Percentiles rank a stretch among this genome's conserved stretches.
Conservation (phyloP, 1,140 invertebrate species). For the Brachionus asplanchnoidis region DNA sequence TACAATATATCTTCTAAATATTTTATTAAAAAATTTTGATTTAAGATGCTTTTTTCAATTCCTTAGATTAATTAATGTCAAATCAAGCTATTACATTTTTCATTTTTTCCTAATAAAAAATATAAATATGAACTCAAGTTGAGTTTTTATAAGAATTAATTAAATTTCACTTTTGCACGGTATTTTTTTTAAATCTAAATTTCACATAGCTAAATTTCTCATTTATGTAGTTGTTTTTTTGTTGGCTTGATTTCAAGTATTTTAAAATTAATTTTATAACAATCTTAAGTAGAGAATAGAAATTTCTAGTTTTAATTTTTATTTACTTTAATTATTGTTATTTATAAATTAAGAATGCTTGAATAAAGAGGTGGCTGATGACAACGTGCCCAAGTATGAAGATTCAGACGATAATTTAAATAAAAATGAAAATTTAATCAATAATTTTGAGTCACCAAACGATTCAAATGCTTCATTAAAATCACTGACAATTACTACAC, state of each 20-base stretch:
- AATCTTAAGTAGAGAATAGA: background rate
- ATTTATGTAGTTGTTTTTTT: too few species aligned
- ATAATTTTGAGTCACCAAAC: background rate
- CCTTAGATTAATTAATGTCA: too few species aligned
- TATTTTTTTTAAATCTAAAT: too few species aligned
- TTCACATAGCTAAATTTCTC: too few species aligned
- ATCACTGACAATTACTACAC: background rate
- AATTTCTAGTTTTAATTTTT: background rate
- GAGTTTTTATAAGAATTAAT: too few species aligned
- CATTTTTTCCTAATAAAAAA: too few species aligned
- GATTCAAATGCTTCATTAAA: background rate
- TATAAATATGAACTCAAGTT: too few species aligned
- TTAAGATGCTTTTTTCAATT: too few species aligned
- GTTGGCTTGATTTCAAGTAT: background rate
- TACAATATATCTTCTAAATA: too few species aligned
- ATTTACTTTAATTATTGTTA: background rate
- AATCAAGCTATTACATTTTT: too few species aligned
- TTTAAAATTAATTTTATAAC: background rate
- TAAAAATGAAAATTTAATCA: background rate
- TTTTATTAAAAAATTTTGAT: too few species aligned
- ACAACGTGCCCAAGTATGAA: background rate
- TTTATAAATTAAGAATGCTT: background rate
- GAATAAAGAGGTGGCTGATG: background rate
- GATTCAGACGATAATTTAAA: background rate
- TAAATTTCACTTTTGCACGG: too few species aligned